These are phyloP conservation scores for Psephotus haematonotus DNA, from an alignment of 2,113 vertebrate species.

Conservation along the genomic window DNA sequence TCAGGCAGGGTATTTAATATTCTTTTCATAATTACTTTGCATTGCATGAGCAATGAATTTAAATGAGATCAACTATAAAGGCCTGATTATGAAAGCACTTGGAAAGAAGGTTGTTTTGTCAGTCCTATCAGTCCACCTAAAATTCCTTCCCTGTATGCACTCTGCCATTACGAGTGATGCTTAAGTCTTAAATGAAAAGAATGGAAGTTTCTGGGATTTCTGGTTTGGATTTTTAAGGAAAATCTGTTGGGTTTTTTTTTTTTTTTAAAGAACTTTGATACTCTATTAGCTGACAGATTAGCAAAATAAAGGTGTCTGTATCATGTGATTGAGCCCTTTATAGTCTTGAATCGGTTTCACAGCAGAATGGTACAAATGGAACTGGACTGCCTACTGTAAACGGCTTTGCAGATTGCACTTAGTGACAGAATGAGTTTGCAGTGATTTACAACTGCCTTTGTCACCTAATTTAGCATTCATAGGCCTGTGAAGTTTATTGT, in stretches of 20 bases:
- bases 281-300: background rate
- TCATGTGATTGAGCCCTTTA: background rate
- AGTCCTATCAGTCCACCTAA: background rate
- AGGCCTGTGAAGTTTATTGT: conserved; percentile 27
- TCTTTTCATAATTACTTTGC: background rate
- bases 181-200: background rate
- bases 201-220: background rate
- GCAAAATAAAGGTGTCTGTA: background rate
- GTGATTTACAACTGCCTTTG: background rate
- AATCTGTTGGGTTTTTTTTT: background rate
- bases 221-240: background rate
- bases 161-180: background rate
- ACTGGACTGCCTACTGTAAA: background rate
- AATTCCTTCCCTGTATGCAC: background rate
- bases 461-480: background rate
- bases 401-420: background rate
- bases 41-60: background rate
- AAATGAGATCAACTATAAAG: background rate
- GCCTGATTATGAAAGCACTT: background rate
- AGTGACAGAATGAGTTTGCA: background rate
- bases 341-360: background rate
- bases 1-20: background rate
- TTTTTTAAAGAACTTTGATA: too few relatives aligned
- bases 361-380: background rate
- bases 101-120: rapidly evolving